phyloP scores from a whole-genome alignment of 2,113 vertebrate genomes.

The Colius striatus region DNA sequence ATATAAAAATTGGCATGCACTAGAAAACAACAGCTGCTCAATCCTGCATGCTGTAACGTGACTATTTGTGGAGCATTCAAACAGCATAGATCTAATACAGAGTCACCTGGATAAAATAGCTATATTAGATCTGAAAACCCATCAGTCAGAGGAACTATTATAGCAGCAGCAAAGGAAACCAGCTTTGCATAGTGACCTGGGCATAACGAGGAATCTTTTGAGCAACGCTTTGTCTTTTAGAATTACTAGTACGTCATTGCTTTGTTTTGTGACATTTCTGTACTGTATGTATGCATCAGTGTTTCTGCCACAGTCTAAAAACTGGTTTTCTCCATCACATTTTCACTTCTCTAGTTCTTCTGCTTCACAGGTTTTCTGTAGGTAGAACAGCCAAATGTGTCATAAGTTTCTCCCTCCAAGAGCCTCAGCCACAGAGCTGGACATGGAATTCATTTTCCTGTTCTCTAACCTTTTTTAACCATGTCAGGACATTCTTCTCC shows the following conservation, averaged over 20 bases:
- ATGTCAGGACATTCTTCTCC: neutral
- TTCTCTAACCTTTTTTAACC: neutral
- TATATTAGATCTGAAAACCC: neutral
- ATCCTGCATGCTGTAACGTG: slow-evolving; percentile 14
- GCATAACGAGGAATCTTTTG: neutral
- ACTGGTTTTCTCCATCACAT: neutral
- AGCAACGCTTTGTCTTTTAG: neutral
- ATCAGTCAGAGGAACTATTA: neutral
- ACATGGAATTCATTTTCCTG: neutral
- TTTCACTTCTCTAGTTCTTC: neutral
- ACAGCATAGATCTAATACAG: slow-evolving; percentile 4
- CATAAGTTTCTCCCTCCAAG: neutral
- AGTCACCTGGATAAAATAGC: slow-evolving; percentile 34
- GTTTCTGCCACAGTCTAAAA: neutral
- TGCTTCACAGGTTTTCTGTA: neutral
- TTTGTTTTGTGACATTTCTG: neutral
- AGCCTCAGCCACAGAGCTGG: neutral
- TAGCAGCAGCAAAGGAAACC: neutral
- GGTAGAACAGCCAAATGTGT: neutral
- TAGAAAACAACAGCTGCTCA: slow-evolving; percentile 38
- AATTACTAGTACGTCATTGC: neutral
- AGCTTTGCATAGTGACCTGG: neutral
- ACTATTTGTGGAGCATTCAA: slow-evolving; percentile 20
- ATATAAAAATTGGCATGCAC: slow-evolving; percentile 19
- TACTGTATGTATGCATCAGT: neutral